phyloP scores from a whole-genome alignment of 1,140 invertebrate species.

The Drosophila kurseongensis region DNA sequence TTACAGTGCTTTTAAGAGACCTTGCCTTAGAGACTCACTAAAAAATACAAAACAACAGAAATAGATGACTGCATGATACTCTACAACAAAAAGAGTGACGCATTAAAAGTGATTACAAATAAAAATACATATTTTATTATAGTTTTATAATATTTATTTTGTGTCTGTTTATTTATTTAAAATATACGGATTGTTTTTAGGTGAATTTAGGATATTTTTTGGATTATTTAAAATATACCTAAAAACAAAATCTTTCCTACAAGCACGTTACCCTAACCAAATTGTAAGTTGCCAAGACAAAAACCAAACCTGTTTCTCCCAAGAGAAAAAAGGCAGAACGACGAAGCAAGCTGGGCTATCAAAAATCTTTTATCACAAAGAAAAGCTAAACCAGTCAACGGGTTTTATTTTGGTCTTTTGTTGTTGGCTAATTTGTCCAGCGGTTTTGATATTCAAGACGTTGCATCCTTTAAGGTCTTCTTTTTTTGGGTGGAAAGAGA shows the following conservation, averaged over 20 bases:
- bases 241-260: not conserved
- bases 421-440: conserved; percentile 59
- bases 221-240: not conserved
- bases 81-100: not conserved
- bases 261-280: conserved; percentile 16
- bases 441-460: conserved; percentile 34
- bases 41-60: not conserved
- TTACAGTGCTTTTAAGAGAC: conserved; percentile 65
- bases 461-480: conserved; percentile 19
- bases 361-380: conserved; percentile 65
- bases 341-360: conserved; percentile 41
- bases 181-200: no score
- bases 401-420: conserved; percentile 26
- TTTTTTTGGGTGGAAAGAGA: not conserved
- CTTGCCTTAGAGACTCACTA: conserved; percentile 30
- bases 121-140: no score
- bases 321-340: conserved; percentile 2
- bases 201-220: not conserved
- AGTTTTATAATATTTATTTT: no score
- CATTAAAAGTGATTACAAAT: no score
- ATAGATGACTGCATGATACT: not conserved
- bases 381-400: conserved; percentile 43
- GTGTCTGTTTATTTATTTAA: not conserved
- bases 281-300: conserved; percentile 42
- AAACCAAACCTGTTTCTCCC: conserved; percentile 57